Evolutionary conservation across 2,888 invertebrate species (phyloP), one percentile per base, ranked within the genome.

Genomic region (Mellilla xanthometata): DNA sequence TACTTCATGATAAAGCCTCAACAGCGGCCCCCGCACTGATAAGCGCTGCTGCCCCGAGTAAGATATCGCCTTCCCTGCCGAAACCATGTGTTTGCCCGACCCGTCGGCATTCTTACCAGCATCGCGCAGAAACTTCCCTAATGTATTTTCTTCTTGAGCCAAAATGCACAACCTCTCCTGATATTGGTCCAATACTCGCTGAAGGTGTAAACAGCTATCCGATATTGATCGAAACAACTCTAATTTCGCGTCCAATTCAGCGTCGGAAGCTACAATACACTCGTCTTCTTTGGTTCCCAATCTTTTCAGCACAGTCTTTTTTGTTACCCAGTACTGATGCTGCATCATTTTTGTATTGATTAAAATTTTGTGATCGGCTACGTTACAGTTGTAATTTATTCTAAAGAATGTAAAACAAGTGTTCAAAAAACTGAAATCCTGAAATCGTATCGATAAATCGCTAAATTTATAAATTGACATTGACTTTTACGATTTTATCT

Each of bases 261-360:
- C 95, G 85, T 99, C 99, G 0, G 98, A 98, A 8, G 99, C 95
- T 12, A 98, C 94, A 56, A 99, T 94, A 87, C 97, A 97, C 60
- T 98, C 98, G 78, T 99, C 99, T 88, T 99, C 99, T 89, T 99
- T 99, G 64, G 96, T 95, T 22, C 98, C 98, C 35, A 99, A 90
- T 88, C 97, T 98, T 68, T 96, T 92, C 58, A 97, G 93, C 31
- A 99, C 95, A 45, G 96, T 95, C 84, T 99, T 99, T 78, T 99
- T 99, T 4, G 99, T 99, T 43, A 99, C 95, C 99, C 99, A 99
- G 84, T 97, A 99, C 62, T 98, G 97, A 83, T 98, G 97, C 80
- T 97, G 97, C 94, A 98, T 94, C 85, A 88, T 88, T 36, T 66
- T 75, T 44, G 47, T 1, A 12, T 24, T 47, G 12, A 23, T 39